These are phyloP conservation scores for Trachymyrmex cornetzi DNA, from an alignment of 1,140 invertebrate species.

Conservation along the genomic window DNA sequence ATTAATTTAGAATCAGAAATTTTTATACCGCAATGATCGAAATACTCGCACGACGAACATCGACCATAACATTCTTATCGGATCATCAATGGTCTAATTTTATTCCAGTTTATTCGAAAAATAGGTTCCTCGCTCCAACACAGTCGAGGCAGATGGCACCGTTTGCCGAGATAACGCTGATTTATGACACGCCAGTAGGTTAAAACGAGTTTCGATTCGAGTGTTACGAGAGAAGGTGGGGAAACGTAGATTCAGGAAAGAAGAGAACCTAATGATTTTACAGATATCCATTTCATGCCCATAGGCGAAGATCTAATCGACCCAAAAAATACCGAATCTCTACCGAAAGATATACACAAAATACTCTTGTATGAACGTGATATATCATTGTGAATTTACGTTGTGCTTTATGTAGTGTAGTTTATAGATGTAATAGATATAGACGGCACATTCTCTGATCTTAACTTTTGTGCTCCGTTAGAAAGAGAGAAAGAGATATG, in stretches of 20 bases:
- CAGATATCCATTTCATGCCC: constrained; percentile 45
- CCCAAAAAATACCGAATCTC: constrained; percentile 11
- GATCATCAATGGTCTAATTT: constrained; percentile 81
- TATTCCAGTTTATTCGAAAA: constrained; percentile 78
- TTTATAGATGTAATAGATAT: not conserved
- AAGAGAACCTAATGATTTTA: constrained; percentile 52
- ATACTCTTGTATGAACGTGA: not conserved
- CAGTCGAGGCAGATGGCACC: constrained; percentile 76
- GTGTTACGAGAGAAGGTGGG: constrained; percentile 49
- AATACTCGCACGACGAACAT: constrained; percentile 21
- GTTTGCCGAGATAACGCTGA: constrained; percentile 81
- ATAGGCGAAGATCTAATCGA: constrained; percentile 70
- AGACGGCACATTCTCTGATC: too few relatives aligned
- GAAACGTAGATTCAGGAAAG: constrained; percentile 57
- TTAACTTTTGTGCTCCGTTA: too few relatives aligned
- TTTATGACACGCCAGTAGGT: constrained; percentile 79
- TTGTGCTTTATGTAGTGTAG: not conserved
- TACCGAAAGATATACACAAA: not conserved
- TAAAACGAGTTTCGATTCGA: constrained; percentile 79
- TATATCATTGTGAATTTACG: constrained; percentile 28
- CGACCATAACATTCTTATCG: constrained; percentile 76
- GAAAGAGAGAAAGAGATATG: too few relatives aligned
- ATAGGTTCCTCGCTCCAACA: constrained; percentile 63
- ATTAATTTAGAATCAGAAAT: not conserved
- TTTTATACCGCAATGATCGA: constrained; percentile 26